phyloP scores from a whole-genome alignment of 2,888 invertebrate species.

The Operophtera brumata region DNA sequence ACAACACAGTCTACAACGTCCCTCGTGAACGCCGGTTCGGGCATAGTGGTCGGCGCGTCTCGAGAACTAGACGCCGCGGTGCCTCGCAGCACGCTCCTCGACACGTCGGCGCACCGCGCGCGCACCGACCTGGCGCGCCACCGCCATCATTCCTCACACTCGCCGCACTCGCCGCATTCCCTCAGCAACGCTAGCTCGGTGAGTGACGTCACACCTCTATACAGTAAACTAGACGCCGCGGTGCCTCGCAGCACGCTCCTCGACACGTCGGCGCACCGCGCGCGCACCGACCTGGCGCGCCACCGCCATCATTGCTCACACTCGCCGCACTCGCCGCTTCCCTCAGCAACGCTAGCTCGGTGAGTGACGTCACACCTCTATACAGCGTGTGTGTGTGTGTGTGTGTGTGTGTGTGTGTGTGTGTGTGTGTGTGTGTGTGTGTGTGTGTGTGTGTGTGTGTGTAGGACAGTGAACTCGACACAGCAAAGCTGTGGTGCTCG shows the following conservation, averaged over 20 bases:
- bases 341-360: slow-evolving; percentile 81
- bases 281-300: slow-evolving; percentile 90
- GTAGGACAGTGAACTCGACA: too few relatives aligned
- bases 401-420: too few relatives aligned
- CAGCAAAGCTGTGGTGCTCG: too few relatives aligned
- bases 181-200: slow-evolving; percentile 81
- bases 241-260: slow-evolving; percentile 72
- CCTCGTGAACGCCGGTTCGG: slow-evolving; percentile 27
- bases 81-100: slow-evolving; percentile 88
- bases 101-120: slow-evolving; percentile 88
- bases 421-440: too few relatives aligned
- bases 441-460: too few relatives aligned
- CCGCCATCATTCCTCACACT: slow-evolving; percentile 65
- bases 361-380: background rate
- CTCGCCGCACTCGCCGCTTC: slow-evolving; percentile 63
- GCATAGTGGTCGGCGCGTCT: slow-evolving; percentile 46
- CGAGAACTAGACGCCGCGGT: slow-evolving; percentile 93
- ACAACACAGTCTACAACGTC: slow-evolving; percentile 15
- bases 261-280: slow-evolving; percentile 90
- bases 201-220: background rate
- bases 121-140: slow-evolving; percentile 90
- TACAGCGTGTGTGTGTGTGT: too few relatives aligned
- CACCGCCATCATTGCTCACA: slow-evolving; percentile 70
- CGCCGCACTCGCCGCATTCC: slow-evolving; percentile 65
- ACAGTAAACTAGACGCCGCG: background rate